Evolutionary conservation across 23 tunicate species (phyloP), one percentile per base, ranked within the genome.

Genomic region (Trididemnum clinides): DNA sequence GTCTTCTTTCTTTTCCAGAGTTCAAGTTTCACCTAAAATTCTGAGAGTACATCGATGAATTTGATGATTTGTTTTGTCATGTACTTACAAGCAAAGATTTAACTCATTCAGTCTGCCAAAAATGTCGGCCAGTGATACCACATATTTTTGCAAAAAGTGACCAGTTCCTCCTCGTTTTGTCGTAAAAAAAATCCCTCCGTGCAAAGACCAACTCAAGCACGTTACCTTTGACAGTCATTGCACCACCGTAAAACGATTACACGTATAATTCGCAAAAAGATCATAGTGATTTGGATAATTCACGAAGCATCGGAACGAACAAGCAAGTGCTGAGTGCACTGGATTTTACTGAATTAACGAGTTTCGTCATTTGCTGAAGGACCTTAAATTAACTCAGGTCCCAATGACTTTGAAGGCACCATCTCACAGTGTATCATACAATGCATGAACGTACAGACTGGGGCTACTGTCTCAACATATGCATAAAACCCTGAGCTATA

Each of bases 391-490:
- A 25, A 78, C 49, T 78, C 83, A 18, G 83, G 38, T 78, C 83
- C 66, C 83, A 78, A 78, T 26, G 83, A 27, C 66, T 78, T 78
- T 78, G 83, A 78, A 50, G 65, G 66, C 83, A 78, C 36, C 7
- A 38, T 66, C 65, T 78, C 66, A 78, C 65, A 66, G 28, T 51
- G 83, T 78, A 78, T 78, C 65, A 78, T 78, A 78, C 83, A 78
- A 78, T 78, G 83, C 83, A 78, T 78, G 66, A 78, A 78, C 19
- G 83, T 78, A 78, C 83, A 78, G 83, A 27, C 83, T 78, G 83
- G 66, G 66, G 66, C 22, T 32, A 51, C 66, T 33, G 29, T 51
- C 66, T 50, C 2, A 78, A 78, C 83, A 30, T 78, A 19, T 50
- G 83, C 83, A 78, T 78, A 66, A 78, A 78, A 78, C 66, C 38